phyloP scores from a whole-genome alignment of 2,113 vertebrate genomes.

The Penelope pileata region DNA sequence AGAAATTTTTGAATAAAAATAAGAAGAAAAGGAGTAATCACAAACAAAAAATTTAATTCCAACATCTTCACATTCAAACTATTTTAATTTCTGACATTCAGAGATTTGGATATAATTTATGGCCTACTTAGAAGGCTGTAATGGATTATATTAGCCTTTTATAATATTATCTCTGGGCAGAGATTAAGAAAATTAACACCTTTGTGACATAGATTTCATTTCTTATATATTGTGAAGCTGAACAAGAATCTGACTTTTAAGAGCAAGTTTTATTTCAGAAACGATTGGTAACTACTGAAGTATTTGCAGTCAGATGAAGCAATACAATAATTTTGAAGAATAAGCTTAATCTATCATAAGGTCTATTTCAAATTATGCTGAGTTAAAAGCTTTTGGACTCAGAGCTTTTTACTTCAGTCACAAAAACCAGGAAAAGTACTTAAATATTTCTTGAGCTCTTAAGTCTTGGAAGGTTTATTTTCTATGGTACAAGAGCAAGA shows the following conservation, averaged over 20 bases:
- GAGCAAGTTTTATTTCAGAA: not conserved
- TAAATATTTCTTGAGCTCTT: not conserved
- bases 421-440: not conserved
- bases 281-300: not conserved
- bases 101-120: not conserved
- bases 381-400: not conserved
- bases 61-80: not conserved
- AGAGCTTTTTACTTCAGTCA: not conserved
- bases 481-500: not conserved
- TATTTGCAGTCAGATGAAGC: not conserved
- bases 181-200: not conserved
- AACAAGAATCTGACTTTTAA: not conserved
- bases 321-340: not conserved
- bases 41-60: not conserved
- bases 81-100: not conserved
- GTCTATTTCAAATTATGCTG: not conserved
- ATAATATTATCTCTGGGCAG: not conserved
- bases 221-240: not conserved
- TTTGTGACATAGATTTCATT: not conserved
- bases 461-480: not conserved
- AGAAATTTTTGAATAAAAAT: not conserved
- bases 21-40: not conserved
- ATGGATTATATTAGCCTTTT: not conserved
- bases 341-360: not conserved
- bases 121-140: not conserved